A percentile compares a stretch with the other conserved stretches of the same genome.
Evolutionary conservation across 2,797 vertebrate genomes (phyloP).

Genomic region (Eremophila alpestris): DNA sequence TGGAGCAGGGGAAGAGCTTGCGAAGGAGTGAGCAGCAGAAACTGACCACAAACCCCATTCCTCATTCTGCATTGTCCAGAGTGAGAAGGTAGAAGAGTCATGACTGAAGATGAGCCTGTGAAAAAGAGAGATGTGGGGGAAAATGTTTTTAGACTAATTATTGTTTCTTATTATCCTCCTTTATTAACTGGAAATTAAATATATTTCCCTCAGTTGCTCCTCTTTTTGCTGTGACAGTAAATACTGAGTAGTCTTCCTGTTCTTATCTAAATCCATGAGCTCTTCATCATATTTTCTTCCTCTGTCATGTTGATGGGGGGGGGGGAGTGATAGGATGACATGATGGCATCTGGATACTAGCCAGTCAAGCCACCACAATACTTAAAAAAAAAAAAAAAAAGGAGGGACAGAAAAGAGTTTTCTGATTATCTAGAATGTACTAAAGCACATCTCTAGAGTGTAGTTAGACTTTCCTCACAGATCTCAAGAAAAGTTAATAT

Average conservation of each 20-base stretch:
- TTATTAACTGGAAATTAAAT: background rate
- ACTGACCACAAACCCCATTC: background rate
- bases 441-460: accelerated
- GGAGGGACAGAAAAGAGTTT: accelerated
- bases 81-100: background rate
- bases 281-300: background rate
- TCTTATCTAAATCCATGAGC: background rate
- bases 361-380: background rate
- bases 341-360: background rate
- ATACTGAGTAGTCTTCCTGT: background rate
- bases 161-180: background rate
- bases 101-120: background rate
- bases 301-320: background rate
- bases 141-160: background rate
- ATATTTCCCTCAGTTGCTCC: accelerated
- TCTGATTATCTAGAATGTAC: background rate
- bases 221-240: background rate
- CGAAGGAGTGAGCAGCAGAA: background rate
- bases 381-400: background rate
- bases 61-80: background rate
- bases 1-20: background rate
- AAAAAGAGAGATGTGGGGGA: background rate
- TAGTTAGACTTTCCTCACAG: background rate
- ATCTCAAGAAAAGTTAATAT: background rate
- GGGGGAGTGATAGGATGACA: background rate